phyloP scores from a whole-genome alignment of 2,113 vertebrate genomes.

The Proteles cristata region DNA sequence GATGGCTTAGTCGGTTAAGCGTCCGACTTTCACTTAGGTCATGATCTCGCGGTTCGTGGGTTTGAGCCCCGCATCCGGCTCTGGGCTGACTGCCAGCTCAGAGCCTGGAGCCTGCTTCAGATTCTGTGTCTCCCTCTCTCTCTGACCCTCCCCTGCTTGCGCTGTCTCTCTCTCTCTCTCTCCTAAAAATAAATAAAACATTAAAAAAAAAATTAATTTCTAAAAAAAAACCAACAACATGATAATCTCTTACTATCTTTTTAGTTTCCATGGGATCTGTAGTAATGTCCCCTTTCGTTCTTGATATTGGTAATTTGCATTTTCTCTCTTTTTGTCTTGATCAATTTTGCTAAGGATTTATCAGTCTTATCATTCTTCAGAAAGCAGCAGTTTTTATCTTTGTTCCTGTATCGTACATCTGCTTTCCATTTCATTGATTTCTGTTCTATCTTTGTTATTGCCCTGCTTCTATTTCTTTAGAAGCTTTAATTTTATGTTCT shows the following conservation, averaged over 20 bases:
- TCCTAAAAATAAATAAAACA: too few species aligned
- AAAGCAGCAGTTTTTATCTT: neutral
- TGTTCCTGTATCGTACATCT: neutral
- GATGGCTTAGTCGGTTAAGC: too few species aligned
- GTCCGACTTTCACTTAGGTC: too few species aligned
- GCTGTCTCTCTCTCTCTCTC: too few species aligned
- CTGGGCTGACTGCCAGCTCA: too few species aligned
- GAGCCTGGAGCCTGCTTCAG: too few species aligned
- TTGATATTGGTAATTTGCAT: neutral
- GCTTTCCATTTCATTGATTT: constrained; percentile 24
- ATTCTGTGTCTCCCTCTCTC: too few species aligned
- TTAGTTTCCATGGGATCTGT: neutral
- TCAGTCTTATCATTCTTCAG: neutral
- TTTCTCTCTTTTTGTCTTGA: neutral
- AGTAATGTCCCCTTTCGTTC: neutral
- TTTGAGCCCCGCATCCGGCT: too few species aligned
- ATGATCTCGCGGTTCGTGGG: too few species aligned
- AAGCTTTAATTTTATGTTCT: neutral
- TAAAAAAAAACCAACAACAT: too few species aligned
- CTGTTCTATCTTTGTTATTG: constrained; percentile 2
- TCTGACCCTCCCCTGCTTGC: too few species aligned
- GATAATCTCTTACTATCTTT: neutral
- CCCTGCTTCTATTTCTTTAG: neutral
- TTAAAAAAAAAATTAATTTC: too few species aligned
- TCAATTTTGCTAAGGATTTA: neutral